Evolutionary conservation across 2,113 vertebrate species (phyloP).

Genomic region (Chroicocephalus ridibundus): DNA sequence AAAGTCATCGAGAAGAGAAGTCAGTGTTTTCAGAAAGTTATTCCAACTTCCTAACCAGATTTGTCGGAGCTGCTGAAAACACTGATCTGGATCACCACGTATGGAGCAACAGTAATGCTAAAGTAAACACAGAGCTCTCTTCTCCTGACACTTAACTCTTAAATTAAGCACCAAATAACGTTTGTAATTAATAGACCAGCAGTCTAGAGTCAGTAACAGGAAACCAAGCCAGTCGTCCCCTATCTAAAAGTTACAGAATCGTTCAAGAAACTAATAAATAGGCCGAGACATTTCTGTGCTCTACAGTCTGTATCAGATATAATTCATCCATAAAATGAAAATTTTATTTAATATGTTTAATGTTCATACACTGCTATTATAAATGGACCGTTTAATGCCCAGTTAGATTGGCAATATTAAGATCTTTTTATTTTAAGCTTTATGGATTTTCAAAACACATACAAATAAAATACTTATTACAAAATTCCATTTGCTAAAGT

Average conservation of each 20-base stretch:
- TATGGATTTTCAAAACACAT: conserved; percentile 22
- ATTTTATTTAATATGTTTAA: not conserved
- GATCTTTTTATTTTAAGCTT: conserved; percentile 47
- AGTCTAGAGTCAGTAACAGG: not conserved
- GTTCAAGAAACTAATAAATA: not conserved
- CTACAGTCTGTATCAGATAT: not conserved
- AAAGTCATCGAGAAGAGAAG: not conserved
- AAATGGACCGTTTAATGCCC: not conserved
- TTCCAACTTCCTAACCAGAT: not conserved
- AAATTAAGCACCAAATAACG: not conserved
- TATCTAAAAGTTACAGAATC: not conserved
- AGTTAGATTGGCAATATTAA: not conserved
- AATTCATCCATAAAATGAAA: not conserved
- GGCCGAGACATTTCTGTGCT: not conserved
- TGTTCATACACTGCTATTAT: not conserved
- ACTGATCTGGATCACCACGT: not conserved
- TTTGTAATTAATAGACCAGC: not conserved
- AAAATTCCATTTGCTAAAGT: conserved; percentile 24
- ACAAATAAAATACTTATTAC: conserved; percentile 38
- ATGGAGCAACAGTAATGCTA: not conserved
- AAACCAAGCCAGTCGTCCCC: not conserved
- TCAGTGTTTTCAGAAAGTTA: not conserved
- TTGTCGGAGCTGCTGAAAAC: not conserved
- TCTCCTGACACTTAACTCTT: not conserved
- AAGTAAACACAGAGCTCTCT: not conserved